A percentile compares a stretch with the other conserved stretches of the same genome.
phyloP scores from a whole-genome alignment of 2,113 vertebrate species.

The Otolemur garnettii region DNA sequence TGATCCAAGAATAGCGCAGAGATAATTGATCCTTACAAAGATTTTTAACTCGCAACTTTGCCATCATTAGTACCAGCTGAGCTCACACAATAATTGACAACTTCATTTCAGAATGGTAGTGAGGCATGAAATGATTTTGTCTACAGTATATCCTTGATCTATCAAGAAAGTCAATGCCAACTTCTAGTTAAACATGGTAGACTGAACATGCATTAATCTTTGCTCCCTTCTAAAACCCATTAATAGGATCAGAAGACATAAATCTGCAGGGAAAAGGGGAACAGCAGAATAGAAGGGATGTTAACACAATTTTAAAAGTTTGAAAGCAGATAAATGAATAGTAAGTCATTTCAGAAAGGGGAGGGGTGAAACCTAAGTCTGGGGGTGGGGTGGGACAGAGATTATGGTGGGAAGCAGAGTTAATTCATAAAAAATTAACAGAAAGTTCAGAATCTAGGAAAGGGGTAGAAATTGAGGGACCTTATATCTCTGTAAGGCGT shows the following conservation, averaged over 20 bases:
- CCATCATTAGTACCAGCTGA: slow-evolving; percentile 18
- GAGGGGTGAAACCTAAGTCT: neutral
- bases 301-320: neutral
- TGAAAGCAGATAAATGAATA: neutral
- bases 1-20: neutral
- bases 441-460: neutral
- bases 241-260: neutral
- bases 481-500: neutral
- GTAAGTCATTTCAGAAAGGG: neutral
- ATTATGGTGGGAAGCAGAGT: neutral
- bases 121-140: slow-evolving; percentile 1
- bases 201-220: slow-evolving; percentile 16
- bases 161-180: slow-evolving; percentile 34
- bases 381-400: neutral
- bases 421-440: neutral
- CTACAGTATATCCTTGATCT: neutral
- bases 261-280: neutral
- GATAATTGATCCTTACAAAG: neutral
- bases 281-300: neutral
- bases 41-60: slow-evolving; percentile 43
- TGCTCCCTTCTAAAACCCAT: neutral
- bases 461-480: neutral
- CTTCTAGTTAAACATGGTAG: slow-evolving; percentile 31
- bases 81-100: neutral
- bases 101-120: slow-evolving; percentile 47